Base-by-base conservation (phyloP, 1,140 invertebrate genomes). In the Limonius californicus region DNA sequence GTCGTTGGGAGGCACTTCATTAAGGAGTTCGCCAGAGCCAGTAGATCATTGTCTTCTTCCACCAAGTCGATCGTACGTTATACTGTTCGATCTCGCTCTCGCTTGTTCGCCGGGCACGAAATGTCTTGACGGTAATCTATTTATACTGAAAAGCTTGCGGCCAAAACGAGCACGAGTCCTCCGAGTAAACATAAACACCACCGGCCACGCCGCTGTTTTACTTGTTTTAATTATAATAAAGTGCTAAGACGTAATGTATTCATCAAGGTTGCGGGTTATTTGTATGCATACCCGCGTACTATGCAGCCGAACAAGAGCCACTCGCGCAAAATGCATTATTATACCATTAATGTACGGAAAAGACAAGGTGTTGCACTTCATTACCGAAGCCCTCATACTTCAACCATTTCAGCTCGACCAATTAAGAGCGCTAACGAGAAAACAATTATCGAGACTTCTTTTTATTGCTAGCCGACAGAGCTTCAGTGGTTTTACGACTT, bases 181-280 rank as follows among this genome's bases (percentile, higher is more conserved):
- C n/a, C 35, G 35, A 39, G n/a, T 39, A 9, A 39, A 39, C 35
- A 39, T 14, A 39, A 39, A 39, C 35, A 39, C 35, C 35, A 39
- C 35, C 35, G n/a, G 35, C n/a, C 35, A 39, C n/a, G 35, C 35
- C 35, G 35, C 35, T n/a, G 35, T 39, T 39, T 39, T 39, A 39
- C 35, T 39, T 39, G 35, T 39, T 39, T 39, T 39, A 39, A 39
- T 39, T 39, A 39, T 39, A 39, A 39, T 39, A 39, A 39, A 39
- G 8, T 39, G 35, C n/a, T 39, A 39, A 39, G 35, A 39, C 2
- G 35, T 39, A 39, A 39, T 12, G 8, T 39, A 39, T 39, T 39
- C 35, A 39, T 39, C 35, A 14, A 39, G n/a, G 35, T 39, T 39
- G 35, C n/a, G 2, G 35, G 35, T 39, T 39, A 39, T 39, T 39